Evolutionary conservation across 2,113 vertebrate genomes (phyloP), one percentile per base, ranked within the genome.

Genomic region (Dasyornis broadbenti): DNA sequence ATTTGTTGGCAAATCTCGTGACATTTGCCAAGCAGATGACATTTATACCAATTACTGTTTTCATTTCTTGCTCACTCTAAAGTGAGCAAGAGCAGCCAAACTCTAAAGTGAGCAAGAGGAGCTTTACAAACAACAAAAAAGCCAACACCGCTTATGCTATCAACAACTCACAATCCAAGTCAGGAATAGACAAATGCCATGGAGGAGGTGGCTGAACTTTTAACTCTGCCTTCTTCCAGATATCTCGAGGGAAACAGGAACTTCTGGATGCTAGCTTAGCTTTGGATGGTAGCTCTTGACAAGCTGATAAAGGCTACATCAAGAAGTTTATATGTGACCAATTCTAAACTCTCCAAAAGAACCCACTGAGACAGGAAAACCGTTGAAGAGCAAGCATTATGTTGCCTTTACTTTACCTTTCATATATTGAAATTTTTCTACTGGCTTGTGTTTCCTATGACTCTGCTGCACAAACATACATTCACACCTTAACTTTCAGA

Each of bases 21-120:
- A 84, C 76, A 86, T 87, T 88, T 83, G 59, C 85, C 76, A 82
- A 89, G 72, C 78, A 82, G 69, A 53, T 95, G 94, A 97, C 92
- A 87, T 94, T 94, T 91, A 82, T 35, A 64, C 13, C 91, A 93
- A 66, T 83, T 92, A 95, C 81, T 92, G 63, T 95, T 89, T 94
- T 91, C 56, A 76, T 79, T 94, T 49, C 69, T 86, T 63, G 61
- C 54, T 95, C 86, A 73, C 60, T 92, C 61, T 26, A 47, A 53
- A 90, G n/a, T 71, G 61, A 68, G 60, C 57, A 93, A 93, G 77
- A 90, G 21, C 24, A 73, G 37, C 76, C n/a, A n/a, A n/a, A 73
- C 60, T 92, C 61, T 26, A 47, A 53, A 90, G n/a, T 71, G 61
- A 68, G 60, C 57, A 93, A 93, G 77, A 90, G 21, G 27, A 73